Evolutionary conservation across 1,140 invertebrate genomes (phyloP).

Genomic region (Atopsyche davidsoni): DNA sequence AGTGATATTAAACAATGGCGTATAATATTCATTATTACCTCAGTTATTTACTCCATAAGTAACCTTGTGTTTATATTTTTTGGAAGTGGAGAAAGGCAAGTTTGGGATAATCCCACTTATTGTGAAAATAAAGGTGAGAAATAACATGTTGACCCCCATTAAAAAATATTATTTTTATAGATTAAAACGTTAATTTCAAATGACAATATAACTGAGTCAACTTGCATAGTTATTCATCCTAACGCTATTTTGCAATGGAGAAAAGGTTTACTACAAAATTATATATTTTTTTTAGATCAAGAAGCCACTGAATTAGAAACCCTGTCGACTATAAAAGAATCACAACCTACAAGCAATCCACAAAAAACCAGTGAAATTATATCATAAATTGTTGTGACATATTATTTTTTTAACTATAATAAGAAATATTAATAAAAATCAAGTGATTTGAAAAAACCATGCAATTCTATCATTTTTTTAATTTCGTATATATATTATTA

Average conservation of each 20-base stretch:
- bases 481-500: not conserved
- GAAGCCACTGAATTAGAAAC: not conserved
- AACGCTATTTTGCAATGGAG: not conserved
- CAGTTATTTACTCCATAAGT: not conserved
- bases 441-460: not conserved
- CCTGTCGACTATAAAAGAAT: not conserved
- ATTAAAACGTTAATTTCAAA: constrained; percentile 1
- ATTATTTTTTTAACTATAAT: not conserved
- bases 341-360: not conserved
- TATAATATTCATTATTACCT: not conserved
- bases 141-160: not conserved
- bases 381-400: not conserved
- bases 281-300: not conserved
- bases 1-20: not conserved
- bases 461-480: not conserved
- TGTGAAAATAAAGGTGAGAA: no score
- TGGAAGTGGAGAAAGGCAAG: not conserved
- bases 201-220: not conserved
- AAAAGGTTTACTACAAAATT: not conserved
- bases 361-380: not conserved
- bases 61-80: not conserved
- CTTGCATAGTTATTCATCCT: not conserved
- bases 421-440: not conserved
- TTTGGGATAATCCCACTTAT: not conserved
- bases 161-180: constrained; percentile 1